Percentiles rank a stretch among this genome's conserved stretches.
Conservation (phyloP, 2,113 vertebrate genomes). For the Cynopterus brachyotis region DNA sequence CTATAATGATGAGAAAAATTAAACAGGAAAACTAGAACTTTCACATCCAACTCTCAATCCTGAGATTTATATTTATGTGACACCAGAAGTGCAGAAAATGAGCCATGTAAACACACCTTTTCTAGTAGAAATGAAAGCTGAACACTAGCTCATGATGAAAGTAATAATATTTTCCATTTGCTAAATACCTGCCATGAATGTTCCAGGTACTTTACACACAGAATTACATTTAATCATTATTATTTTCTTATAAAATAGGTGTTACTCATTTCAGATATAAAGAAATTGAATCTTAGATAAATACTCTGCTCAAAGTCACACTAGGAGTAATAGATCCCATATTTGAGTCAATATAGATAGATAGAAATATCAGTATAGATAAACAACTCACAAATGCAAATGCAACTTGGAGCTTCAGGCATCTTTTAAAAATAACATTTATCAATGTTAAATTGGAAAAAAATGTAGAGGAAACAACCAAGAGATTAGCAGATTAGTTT, state of each 20-base stretch:
- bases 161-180: neutral
- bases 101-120: neutral
- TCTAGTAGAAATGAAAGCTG: neutral
- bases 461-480: neutral
- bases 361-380: neutral
- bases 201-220: neutral
- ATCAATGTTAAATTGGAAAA: neutral
- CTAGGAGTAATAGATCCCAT: neutral
- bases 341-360: neutral
- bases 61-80: neutral
- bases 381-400: neutral
- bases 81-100: neutral
- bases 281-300: neutral
- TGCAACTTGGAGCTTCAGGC: neutral
- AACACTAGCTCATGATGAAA: neutral
- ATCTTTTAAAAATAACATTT: neutral
- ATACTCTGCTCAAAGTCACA: neutral
- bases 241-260: neutral
- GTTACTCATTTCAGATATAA: neutral
- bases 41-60: neutral
- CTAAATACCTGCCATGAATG: neutral
- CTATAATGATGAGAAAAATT: neutral
- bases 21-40: neutral
- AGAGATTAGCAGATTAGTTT: neutral
- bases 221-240: neutral